Base-by-base conservation (phyloP, 2,113 vertebrate genomes). In the Zeus faber region DNA sequence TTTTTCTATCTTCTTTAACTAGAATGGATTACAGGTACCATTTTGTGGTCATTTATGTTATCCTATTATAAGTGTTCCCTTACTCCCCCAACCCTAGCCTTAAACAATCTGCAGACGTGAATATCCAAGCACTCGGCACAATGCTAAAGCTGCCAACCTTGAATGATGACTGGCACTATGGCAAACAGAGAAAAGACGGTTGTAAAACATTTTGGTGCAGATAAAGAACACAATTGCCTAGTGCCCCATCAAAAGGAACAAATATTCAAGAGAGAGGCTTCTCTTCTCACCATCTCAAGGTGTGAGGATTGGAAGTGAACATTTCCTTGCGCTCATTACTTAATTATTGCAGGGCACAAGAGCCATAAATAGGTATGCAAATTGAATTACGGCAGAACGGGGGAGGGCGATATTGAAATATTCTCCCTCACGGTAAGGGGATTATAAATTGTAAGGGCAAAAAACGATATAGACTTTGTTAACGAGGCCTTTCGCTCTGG, bases 291-390 rank as follows among this genome's bases (percentile, higher is more conserved):
- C 70, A 74, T 77, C 67, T 76, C 51, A 65, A 64, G 55, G 70
- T 54, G 70, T 49, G 23, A 50, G 31, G 46, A 76, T 77, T 81
- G 81, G 46, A 79, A 72, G 76, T 70, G 62, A 76, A 68, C 60
- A 24, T 80, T 65, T 51, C 56, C 17, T 49, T 14, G 52, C 66
- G 54, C 57, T 86, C 82, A 84, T 85, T 86, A 83, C 74, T 70
- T 80, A 83, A 85, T 82, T 80, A 82, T 78, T 80, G 73, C 45
- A 16, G 67, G 71, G 58, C 70, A 72, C 57, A 46, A 63, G 70
- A 67, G 74, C 81, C 76, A 73, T 61, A 82, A 82, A 83, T 82
- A 83, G 67, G 76, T 79, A 83, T 84, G 79, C 73, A 84, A 81
- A 86, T 85, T 80, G 25, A 84, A 85, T 86, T 82, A 86, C 52